Base-by-base conservation (phyloP, 2,888 invertebrate genomes). In the Ophioninae sp. region DNA sequence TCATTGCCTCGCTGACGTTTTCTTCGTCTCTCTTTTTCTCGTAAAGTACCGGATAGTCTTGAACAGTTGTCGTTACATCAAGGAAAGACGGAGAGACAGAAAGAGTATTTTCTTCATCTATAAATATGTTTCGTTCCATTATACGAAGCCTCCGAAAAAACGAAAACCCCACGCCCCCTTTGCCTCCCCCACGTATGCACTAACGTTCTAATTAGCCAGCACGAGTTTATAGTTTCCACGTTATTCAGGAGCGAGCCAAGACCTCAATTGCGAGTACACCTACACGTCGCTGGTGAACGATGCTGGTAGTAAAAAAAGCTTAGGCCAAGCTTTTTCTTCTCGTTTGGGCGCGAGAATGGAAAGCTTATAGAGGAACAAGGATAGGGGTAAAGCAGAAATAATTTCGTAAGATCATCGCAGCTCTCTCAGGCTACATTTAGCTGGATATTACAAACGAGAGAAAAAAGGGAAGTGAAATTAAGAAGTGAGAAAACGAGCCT, bases 221-320 rank as follows among this genome's bases (percentile, higher is more conserved):
- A 63, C 44, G 75, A 78, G 61, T 78, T 81, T 78, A 81, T 81
- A 78, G 78, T 81, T 81, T 67, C 79, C 75, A 72, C 79, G 73
- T 65, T 68, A 76, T 79, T 74, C 76, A 71, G 59, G 71, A 75
- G 44, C n/a, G 44, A n/a, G 44, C 22, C 63, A 51, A 71, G 78
- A 77, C 77, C 63, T 69, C 77, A 75, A 81, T 81, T 81, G 71
- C 75, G 65, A 71, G 75, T 56, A 68, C 76, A 84, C 84, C 84
- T 81, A 84, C 84, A 81, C 73, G 39, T 9, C 56, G 23, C 63
- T 56, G 71, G 10, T 63, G 63, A 56, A 64, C 67, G 71, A 73
- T 44, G 59, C 22, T 39, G 44, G 17, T 0, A 13, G 17, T 17
- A 22, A 67, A 71, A 78, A 74, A 73, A 77, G 64, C 59, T 5